Evolutionary conservation across 1,140 invertebrate species (phyloP).

Genomic region (Eupeodes corollae): DNA sequence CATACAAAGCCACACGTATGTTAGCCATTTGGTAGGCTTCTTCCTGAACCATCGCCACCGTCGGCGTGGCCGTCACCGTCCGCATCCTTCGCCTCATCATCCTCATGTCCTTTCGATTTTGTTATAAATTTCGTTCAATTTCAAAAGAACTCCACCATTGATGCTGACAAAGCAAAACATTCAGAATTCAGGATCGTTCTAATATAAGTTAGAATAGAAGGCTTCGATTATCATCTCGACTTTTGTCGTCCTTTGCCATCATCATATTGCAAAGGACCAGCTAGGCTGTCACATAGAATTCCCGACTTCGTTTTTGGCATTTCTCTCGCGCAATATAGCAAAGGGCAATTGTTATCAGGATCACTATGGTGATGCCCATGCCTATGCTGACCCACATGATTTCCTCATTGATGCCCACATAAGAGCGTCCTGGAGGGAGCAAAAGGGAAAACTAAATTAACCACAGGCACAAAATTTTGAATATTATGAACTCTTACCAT

Average conservation of each 20-base stretch:
- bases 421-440: conserved; percentile 52
- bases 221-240: too few relatives aligned
- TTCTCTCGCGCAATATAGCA: conserved; percentile 70
- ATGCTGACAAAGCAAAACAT: too few relatives aligned
- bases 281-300: conserved; percentile 58
- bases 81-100: too few relatives aligned
- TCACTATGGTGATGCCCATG: conserved; percentile 69
- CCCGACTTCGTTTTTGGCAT: conserved; percentile 55
- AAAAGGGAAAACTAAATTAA: neutral
- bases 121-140: too few relatives aligned
- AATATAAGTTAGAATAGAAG: too few relatives aligned
- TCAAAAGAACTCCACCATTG: too few relatives aligned
- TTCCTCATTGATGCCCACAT: conserved; percentile 71
- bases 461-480: conserved; percentile 1
- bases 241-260: neutral
- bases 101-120: too few relatives aligned
- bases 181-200: too few relatives aligned
- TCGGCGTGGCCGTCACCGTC: too few relatives aligned
- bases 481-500: conserved; percentile 40
- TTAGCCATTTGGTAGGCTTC: too few relatives aligned
- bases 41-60: too few relatives aligned
- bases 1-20: too few relatives aligned
- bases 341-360: conserved; percentile 65
- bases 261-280: conserved; percentile 16
- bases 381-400: conserved; percentile 78